Evolutionary conservation across 2,797 vertebrate species (phyloP), one percentile per base, ranked within the genome.

Genomic region (Gymnothorax reevesii): DNA sequence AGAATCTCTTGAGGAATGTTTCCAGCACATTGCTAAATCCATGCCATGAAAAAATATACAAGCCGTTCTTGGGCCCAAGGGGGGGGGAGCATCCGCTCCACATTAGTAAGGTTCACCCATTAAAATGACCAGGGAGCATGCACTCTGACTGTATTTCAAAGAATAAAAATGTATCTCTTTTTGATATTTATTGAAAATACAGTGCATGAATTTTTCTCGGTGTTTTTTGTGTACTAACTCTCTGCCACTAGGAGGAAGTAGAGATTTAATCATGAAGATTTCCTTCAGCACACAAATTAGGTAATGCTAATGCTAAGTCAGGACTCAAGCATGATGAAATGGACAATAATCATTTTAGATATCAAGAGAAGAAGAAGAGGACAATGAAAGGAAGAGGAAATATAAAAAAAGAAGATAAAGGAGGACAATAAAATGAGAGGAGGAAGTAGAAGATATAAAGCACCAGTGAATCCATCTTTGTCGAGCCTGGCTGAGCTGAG

Each of bases 181-280:
- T 49, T 49, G 9, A 79, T 79, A 1, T 55, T 20, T 79, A 79
- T 22, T 79, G 5, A 42, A 79, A 8, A 10, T 54, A 20, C 33
- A 42, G 33, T 42, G 33, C 33, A 42, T 42, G 1, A 42, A 42
- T 42, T 49, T 49, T 42, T 75, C 5, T 7, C 42, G 0, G 5
- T 33, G 0, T 15, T 13, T 49, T 49, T 54, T 9, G 20, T 79
- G 20, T 52, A 54, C 7, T 49, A 54, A 7, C 15, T 8, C 52
- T 79, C 52, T 20, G 54, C 75, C 75, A 79, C 75, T 20, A 79
- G 75, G 75, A 55, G 75, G 75, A 54, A 79, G 75, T 79, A 79
- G 17, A 79, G 75, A 79, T 79, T 79, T 20, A 79, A 49, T 79
- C 52, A 55, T 79, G 52, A 2, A 54, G 20, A 79, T 49, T 54